Percentiles rank a stretch among this genome's conserved stretches.
These are phyloP conservation scores for Carapus acus DNA, from an alignment of 2,797 vertebrate species.

Conservation along the genomic window DNA sequence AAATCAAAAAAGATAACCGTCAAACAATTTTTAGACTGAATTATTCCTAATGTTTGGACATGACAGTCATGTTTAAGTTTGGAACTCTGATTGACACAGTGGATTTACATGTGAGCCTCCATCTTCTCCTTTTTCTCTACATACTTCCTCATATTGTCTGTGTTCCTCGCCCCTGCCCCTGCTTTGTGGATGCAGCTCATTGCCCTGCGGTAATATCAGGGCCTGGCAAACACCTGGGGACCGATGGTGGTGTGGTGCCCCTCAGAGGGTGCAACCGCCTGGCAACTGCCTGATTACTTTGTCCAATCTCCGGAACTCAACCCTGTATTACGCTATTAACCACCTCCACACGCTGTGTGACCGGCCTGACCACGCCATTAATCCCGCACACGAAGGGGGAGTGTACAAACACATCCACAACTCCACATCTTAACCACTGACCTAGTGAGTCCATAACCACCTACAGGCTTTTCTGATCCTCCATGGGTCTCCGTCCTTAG, in stretches of 20 bases:
- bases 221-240: conserved; percentile 70
- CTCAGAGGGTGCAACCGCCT: conserved; percentile 63
- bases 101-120: conserved; percentile 9
- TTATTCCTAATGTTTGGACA: conserved; percentile 21
- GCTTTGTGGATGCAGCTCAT: conserved; percentile 67
- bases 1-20: conserved; percentile 49
- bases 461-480: conserved; percentile 16
- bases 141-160: neutral
- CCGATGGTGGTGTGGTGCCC: conserved; percentile 56
- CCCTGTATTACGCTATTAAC: conserved; percentile 69
- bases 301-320: conserved; percentile 70
- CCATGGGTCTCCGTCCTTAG: neutral
- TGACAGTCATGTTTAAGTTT: conserved; percentile 3
- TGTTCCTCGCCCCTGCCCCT: conserved; percentile 35
- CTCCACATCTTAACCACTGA: conserved; percentile 27
- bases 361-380: conserved; percentile 52
- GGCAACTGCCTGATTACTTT: conserved; percentile 74
- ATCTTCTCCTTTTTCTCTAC: neutral
- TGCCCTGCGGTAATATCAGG: conserved; percentile 70
- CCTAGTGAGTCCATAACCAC: conserved; percentile 18
- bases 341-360: conserved; percentile 55
- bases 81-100: conserved; percentile 3
- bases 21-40: conserved; percentile 30
- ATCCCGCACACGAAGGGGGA: conserved; percentile 48
- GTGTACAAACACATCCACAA: conserved; percentile 39